Evolutionary conservation across 2,113 vertebrate genomes (phyloP), one percentile per base, ranked within the genome.

Genomic region (Phocoena sinus): DNA sequence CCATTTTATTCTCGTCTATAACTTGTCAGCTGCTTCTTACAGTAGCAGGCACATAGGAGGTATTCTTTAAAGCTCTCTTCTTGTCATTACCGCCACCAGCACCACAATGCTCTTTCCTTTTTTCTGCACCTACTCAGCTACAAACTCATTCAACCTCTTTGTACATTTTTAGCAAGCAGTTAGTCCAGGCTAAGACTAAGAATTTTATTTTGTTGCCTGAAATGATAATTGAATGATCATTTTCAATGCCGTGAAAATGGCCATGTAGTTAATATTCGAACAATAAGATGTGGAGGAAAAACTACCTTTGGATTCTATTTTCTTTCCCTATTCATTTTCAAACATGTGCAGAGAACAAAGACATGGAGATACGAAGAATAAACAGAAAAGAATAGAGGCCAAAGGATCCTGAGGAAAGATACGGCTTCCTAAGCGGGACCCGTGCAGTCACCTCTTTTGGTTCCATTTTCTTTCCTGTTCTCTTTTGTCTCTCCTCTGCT

Each of bases 141-240:
- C 5, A 70, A 83, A 56, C 36, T 82, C 76, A 74, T 18, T 62
- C n/a, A 10, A 15, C 28, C 25, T 65, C 65, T 94, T 80, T 33
- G 21, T 13, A 90, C 44, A 41, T 18, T 73, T 87, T 90, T 79
- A 23, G 56, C 41, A 92, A 87, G 31, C 67, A 5, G 1, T 62
- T 38, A 36, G 47, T 76, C 13, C 10, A 89, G 31, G 36, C 70
- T 92, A 67, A 56, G 14, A 70, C 20, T 70, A 14, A 90, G 70
- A 25, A 85, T 87, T 89, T 90, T 86, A 53, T 91, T 44, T 77
- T 93, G 47, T 53, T 53, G 62, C 20, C 62, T 76, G 71, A 91
- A 47, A 62, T 47, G 73, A 76, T 84, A 89, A 70, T 31, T 79
- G 67, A 18, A 26, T 9, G 3, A 28, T 84, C 12, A 41, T 80